Base-by-base conservation (phyloP, 2,113 vertebrate genomes). In the Tursiops truncatus region DNA sequence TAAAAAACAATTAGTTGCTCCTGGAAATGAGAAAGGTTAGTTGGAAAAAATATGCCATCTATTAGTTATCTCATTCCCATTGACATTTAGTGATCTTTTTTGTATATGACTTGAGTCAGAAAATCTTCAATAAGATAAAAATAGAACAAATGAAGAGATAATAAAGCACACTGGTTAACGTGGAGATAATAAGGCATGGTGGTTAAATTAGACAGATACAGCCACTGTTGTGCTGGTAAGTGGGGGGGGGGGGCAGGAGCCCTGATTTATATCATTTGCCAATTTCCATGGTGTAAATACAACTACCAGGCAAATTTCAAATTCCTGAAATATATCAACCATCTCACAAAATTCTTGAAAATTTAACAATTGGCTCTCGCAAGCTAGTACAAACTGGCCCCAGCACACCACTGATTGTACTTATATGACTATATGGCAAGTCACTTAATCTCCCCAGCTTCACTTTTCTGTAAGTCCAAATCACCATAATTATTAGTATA, bases 71-170 rank as follows among this genome's bases (percentile, higher is more conserved):
- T 68, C 53, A 68, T 50, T 85, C 15, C 14, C 33, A 11, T 62
- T 91, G 31, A 9, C 58, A 95, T 33, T 90, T 67, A 25, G 31
- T 76, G 67, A 95, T 60, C 10, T 74, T 92, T 76, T 84, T 60
- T 31, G 5, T 81, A 68, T 68, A 62, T 86, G 31, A 47, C 65
- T 89, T 71, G 38, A 82, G n/a, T 93, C 47, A 94, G 67, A 95
- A 91, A 95, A 68, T 87, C 25, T 86, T 95, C 5, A 12, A 53
- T n/a, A 74, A 77, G 41, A 38, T 68, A 77, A 83, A 70, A 92
- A 92, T 89, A 84, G 70, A 95, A 77, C 53, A 89, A 84, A 68
- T 81, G 31, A 87, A 31, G 18, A 89, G 74, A 65, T 71, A 84
- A 89, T 47, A 70, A 89, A 84, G 10, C 26, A 41, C 33, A 31